Evolutionary conservation across 1,140 invertebrate species (phyloP), one percentile per base, ranked within the genome.

Genomic region (Aphidius ervi): DNA sequence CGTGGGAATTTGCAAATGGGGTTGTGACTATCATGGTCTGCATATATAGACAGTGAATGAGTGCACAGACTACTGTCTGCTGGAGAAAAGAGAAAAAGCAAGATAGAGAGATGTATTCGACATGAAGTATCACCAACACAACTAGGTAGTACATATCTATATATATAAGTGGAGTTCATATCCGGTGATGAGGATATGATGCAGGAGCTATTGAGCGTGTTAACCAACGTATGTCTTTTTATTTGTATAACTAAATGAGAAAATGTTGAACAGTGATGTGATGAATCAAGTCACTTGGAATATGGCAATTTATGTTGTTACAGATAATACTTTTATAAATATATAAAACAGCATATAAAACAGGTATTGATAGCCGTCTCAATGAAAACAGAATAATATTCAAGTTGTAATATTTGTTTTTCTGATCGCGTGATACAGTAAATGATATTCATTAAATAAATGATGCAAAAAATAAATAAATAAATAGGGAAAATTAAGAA

Each of bases 91-190:
- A 41, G 20, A 39, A 46, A 46, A 54, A 47, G 31, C 54, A 50
- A 41, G 40, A n/a, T 42, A 50, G 23, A 31, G 43, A 39, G 56
- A 62, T 62, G 60, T 58, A 65, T 58, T 65, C 60, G 59, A 65
- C 60, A 57, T 53, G 41, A 57, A 62, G 45, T 62, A 56, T 56
- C 4, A 65, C 63, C 47, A 52, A 65, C 60, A 60, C 54, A 53
- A 63, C 41, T 39, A 39, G n/a, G 39, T 54, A n/a, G 5, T n/a
- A 39, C 16, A 40, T 46, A n/a, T 58, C 42, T 20, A 50, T 49
- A 62, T 49, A 62, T 64, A 64, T 59, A 59, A 62, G 52, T 10
- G n/a, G 47, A 53, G 42, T 57, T 56, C 58, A 63, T 63, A 59
- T 63, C 61, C 56, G 45, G 9, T 3, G 61, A 56, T 39, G 45